Conservation (phyloP, 2,888 invertebrate species). For the Ectropis crepuscularia region DNA sequence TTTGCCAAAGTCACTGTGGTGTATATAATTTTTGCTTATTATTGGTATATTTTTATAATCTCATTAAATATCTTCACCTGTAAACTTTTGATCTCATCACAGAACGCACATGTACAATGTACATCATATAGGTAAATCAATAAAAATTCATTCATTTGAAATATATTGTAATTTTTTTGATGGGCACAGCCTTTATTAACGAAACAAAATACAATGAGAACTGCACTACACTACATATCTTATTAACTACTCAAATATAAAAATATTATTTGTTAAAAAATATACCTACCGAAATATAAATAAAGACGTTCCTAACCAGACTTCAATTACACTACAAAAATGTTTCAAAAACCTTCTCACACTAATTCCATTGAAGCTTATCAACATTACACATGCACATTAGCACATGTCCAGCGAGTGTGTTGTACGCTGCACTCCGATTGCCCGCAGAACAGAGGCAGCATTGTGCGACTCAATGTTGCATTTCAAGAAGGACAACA, state of each 20-base stretch:
- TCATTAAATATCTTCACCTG: neutral
- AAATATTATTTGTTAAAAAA: too few species aligned
- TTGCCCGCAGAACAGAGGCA: constrained; percentile 52
- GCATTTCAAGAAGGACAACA: constrained; percentile 21
- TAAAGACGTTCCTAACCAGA: neutral
- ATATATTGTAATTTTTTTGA: too few species aligned
- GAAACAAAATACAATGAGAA: too few species aligned
- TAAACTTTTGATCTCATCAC: too few species aligned
- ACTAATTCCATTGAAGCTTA: constrained; percentile 20
- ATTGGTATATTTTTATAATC: neutral
- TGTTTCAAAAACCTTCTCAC: constrained; percentile 19
- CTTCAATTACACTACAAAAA: neutral
- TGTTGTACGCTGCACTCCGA: constrained; percentile 16
- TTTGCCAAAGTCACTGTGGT: too few species aligned
- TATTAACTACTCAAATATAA: too few species aligned
- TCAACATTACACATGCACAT: constrained; percentile 46
- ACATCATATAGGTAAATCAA: too few species aligned
- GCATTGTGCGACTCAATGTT: constrained; percentile 43
- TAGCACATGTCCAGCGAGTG: constrained; percentile 45
- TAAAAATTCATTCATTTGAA: too few species aligned
- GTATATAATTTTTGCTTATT: neutral
- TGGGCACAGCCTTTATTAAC: too few species aligned
- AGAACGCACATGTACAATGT: too few species aligned
- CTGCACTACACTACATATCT: too few species aligned
- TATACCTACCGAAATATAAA: too few species aligned